Base-by-base conservation (phyloP, 2,797 vertebrate species). In the Gallinago solitaria region DNA sequence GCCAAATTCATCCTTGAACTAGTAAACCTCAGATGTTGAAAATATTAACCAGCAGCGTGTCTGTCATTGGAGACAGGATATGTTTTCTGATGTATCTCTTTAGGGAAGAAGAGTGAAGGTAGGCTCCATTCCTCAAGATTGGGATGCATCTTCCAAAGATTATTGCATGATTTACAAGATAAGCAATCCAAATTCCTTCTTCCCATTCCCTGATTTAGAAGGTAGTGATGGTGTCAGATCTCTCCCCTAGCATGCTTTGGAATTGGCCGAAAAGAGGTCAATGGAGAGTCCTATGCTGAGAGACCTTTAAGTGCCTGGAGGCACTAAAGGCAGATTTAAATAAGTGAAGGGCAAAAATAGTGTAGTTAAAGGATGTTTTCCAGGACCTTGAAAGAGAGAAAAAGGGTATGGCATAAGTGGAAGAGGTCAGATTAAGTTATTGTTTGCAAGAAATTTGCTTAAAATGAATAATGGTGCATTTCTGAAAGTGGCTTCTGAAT, bases 151-250 rank as follows among this genome's bases (percentile, higher is more conserved):
- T 77, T 71, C 24, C 65, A 63, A 50, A 78, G 27, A 48, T 9
- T 12, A 4, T 41, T 73, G 15, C 27, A 35, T 17, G 19, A 57
- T 47, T 65, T 87, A 15, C 28, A 45, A 35, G 48, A 50, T n/a
- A 28, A 20, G 4, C 8, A 28, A 35, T 37, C 20, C 28, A 24
- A 35, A 20, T 1, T n/a, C 9, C 33, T 83, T 59, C 51, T 64
- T 89, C 48, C 10, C 11, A 9, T 56, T 59, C 53, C 32, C 20
- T 54, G 4, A 23, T 54, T 75, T 33, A 69, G 32, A 59, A 59
- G 32, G 1, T 48, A 48, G 24, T 0, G 2, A 24, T 32, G 12
- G 17, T 50, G 6, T 48, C 9, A n/a, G 24, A 10, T 50, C 7
- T 64, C 41, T 59, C 28, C 17, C 17, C 5, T 21, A 50, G 12